Evolutionary conservation across 2,888 invertebrate genomes (phyloP).

Genomic region (Tipula confusa): DNA sequence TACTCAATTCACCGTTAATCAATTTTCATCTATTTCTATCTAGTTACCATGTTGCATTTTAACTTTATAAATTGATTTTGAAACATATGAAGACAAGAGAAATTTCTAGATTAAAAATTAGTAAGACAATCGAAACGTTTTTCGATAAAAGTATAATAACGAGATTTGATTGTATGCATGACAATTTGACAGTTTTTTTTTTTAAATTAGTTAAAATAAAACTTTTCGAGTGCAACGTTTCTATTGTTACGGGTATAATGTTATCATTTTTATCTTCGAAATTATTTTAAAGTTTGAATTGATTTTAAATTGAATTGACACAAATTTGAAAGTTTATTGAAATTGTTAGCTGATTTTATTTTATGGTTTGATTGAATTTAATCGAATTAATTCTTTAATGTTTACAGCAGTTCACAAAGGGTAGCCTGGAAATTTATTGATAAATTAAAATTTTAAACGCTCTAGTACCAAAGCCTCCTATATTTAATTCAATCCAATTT

Average conservation of each 20-base stretch:
- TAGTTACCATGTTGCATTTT: background rate
- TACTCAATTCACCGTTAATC: background rate
- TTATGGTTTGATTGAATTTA: too few species aligned
- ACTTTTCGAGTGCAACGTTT: background rate
- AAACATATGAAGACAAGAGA: background rate
- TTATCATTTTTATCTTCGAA: too few species aligned
- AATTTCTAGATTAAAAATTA: background rate
- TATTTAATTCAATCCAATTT: too few species aligned
- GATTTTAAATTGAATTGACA: too few species aligned
- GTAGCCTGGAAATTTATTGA: too few species aligned
- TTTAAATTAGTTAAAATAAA: background rate
- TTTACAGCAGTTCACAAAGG: too few species aligned
- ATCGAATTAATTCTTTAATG: too few species aligned
- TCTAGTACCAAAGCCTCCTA: too few species aligned
- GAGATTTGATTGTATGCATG: background rate
- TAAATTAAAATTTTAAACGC: too few species aligned
- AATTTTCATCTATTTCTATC: background rate
- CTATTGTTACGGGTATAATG: background rate
- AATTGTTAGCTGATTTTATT: too few species aligned
- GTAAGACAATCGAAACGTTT: background rate
- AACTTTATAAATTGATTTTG: background rate
- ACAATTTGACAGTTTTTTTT: background rate
- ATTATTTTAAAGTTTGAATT: too few species aligned
- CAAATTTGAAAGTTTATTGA: too few species aligned
- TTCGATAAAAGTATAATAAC: background rate